These are phyloP conservation scores for Charadrius vociferus DNA, from an alignment of 2,113 vertebrate species.

Conservation along the genomic window DNA sequence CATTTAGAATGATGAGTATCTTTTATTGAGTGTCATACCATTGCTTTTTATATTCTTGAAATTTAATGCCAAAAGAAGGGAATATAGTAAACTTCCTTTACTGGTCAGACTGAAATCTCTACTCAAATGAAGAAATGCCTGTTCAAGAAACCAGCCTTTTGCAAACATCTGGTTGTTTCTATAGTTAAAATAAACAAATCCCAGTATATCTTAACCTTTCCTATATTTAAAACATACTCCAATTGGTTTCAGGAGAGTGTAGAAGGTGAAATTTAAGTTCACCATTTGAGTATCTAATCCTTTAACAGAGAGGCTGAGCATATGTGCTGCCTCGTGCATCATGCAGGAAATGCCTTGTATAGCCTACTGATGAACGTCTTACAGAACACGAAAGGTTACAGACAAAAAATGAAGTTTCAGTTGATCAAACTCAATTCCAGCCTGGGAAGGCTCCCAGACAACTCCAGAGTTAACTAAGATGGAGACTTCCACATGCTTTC, in stretches of 20 bases:
- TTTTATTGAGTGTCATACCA: background rate
- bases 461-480: background rate
- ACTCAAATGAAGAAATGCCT: background rate
- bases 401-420: background rate
- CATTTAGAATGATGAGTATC: background rate
- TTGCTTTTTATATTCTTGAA: background rate
- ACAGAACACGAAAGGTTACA: background rate
- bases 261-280: background rate
- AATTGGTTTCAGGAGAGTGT: background rate
- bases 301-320: background rate
- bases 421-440: background rate
- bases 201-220: background rate
- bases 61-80: background rate
- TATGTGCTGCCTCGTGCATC: fast-evolving
- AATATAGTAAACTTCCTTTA: background rate
- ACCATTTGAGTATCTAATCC: background rate
- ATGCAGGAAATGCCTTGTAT: background rate
- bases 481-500: background rate
- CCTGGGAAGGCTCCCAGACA: background rate
- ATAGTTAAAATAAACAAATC: background rate
- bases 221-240: background rate
- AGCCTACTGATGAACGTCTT: background rate
- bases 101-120: background rate
- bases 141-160: background rate
- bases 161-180: background rate